Conservation (phyloP, 1,140 invertebrate genomes). For the Rhagoletis pomonella region DNA sequence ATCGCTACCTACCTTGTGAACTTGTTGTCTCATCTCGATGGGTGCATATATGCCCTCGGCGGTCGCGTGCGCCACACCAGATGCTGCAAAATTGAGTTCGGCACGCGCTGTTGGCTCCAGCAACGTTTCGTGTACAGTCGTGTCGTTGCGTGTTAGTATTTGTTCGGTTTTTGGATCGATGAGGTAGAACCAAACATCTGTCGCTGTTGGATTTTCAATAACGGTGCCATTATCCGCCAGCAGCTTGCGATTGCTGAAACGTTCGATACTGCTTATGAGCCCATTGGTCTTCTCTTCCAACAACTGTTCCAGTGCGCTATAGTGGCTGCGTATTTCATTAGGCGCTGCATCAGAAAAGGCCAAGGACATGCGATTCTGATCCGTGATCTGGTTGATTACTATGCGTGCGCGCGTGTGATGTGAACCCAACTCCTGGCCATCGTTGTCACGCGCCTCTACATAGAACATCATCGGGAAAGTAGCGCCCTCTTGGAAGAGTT, state of each 20-base stretch:
- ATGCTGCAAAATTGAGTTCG: conserved; percentile 81
- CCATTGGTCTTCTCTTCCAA: conserved; percentile 83
- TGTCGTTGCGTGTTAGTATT: conserved; percentile 83
- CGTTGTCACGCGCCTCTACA: conserved; percentile 77
- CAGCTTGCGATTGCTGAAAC: conserved; percentile 81
- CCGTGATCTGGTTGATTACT: conserved; percentile 80
- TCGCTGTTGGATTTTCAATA: conserved; percentile 83
- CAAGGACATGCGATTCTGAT: conserved; percentile 84
- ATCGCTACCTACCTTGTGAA: conserved; percentile 66
- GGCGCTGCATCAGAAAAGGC: conserved; percentile 85
- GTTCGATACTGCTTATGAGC: conserved; percentile 86
- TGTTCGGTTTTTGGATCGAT: conserved; percentile 86
- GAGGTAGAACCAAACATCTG: conserved; percentile 90
- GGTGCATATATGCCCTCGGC: conserved; percentile 83
- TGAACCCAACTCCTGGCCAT: conserved; percentile 67
- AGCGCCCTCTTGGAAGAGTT: conserved; percentile 80
- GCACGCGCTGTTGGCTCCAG: conserved; percentile 78
- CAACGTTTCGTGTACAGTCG: conserved; percentile 78
- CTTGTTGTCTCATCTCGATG: conserved; percentile 67
- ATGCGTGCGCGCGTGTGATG: conserved; percentile 68
- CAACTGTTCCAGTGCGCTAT: conserved; percentile 80
- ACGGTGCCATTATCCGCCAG: conserved; percentile 83
- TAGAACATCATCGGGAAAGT: conserved; percentile 84
- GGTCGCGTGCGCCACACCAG: conserved; percentile 79
- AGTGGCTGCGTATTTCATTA: conserved; percentile 80